These are phyloP conservation scores for Hylyphantes graminicola DNA, from an alignment of 1,140 invertebrate genomes.

Conservation along the genomic window DNA sequence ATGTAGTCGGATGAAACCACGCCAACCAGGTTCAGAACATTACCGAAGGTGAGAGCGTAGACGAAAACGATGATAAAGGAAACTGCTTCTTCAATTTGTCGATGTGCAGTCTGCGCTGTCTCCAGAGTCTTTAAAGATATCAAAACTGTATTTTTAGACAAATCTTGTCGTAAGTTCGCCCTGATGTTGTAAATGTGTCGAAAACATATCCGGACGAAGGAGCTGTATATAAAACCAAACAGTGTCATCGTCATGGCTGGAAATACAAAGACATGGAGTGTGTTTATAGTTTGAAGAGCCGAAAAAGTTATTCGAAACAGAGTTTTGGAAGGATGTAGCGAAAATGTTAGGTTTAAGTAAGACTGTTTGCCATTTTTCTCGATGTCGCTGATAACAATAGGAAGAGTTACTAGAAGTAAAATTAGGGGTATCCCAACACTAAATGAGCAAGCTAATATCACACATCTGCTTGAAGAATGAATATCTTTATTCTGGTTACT, in stretches of 20 bases:
- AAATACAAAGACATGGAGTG: slow-evolving; percentile 14
- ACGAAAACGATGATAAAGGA: slow-evolving; percentile 3
- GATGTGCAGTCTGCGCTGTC: background rate
- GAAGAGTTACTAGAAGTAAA: background rate
- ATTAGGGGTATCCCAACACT: background rate
- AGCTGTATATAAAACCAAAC: slow-evolving; percentile 10
- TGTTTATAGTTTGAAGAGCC: background rate
- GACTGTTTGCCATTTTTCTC: background rate
- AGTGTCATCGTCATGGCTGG: slow-evolving; percentile 11
- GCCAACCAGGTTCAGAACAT: slow-evolving; percentile 18
- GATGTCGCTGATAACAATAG: background rate
- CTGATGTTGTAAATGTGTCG: background rate
- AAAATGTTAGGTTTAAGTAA: background rate
- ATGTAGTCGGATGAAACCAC: background rate
- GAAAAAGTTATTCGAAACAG: too few relatives aligned
- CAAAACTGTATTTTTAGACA: background rate
- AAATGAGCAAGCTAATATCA: background rate
- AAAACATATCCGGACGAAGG: background rate
- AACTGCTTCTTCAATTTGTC: slow-evolving; percentile 1
- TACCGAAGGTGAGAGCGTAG: slow-evolving; percentile 13
- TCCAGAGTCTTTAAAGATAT: background rate
- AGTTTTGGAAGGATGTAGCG: background rate
- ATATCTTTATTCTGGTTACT: background rate
- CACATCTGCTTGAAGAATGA: background rate
- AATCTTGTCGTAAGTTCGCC: background rate